These are phyloP conservation scores for Oriolus oriolus DNA, from an alignment of 2,113 vertebrate species.

Conservation along the genomic window DNA sequence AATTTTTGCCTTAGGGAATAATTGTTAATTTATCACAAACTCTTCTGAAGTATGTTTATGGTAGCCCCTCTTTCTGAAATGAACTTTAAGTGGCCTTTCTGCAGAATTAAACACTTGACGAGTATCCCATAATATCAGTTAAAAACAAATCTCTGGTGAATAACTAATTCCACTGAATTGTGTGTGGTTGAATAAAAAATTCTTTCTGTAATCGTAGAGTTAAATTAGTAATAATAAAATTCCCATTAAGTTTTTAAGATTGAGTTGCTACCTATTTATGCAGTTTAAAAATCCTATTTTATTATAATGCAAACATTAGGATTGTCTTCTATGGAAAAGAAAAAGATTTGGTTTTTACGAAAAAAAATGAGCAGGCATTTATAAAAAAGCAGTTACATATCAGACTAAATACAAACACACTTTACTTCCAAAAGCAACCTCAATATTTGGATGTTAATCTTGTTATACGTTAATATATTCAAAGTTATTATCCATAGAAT, in stretches of 20 bases:
- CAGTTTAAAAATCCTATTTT: neutral
- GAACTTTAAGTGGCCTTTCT: neutral
- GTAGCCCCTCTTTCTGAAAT: neutral
- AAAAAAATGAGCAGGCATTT: neutral
- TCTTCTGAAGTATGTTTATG: neutral
- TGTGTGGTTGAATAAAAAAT: neutral
- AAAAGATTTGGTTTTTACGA: neutral
- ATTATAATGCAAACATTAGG: neutral
- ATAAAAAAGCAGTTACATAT: neutral
- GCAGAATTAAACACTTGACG: neutral
- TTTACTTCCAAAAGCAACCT: neutral
- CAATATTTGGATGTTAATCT: neutral
- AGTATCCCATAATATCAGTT: neutral
- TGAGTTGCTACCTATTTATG: neutral
- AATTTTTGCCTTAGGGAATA: neutral
- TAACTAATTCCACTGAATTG: neutral
- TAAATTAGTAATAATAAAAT: neutral
- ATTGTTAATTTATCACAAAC: neutral
- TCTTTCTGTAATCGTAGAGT: neutral
- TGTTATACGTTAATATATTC: neutral
- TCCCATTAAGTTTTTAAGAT: neutral
- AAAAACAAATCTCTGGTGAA: neutral
- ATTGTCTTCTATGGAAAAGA: neutral
- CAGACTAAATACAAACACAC: neutral
- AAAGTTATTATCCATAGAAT: neutral